Evolutionary conservation across 2,797 vertebrate species (phyloP), one percentile per base, ranked within the genome.

Genomic region (Tokudaia muenninki): DNA sequence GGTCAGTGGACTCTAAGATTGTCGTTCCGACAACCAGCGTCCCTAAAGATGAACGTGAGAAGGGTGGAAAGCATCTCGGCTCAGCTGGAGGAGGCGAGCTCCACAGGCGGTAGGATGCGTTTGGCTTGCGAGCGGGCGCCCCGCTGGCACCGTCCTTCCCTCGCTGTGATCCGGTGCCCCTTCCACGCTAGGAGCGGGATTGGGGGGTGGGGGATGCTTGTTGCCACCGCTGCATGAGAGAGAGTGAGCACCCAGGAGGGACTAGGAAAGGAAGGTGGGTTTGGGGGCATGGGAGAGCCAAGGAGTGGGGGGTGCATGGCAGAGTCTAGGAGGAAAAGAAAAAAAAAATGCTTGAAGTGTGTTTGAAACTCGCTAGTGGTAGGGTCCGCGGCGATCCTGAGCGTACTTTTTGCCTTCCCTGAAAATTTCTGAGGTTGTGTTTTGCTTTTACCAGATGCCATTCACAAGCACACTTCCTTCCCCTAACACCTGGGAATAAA

Each of bases 31-130:
- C 84, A 55, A 57, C 82, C 70, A 7, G 70, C 86, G 79, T 6
- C 67, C 92, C 65, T 72, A 55, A 97, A 59, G 79, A 99, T 99
- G 99, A 98, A 99, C 1, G 98, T 98, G 80, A 98, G 99, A 97
- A 98, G 98, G 96, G 98, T 99, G 98, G 99, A 99, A 83, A 99
- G 99, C 98, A 97, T 99, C 92, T 99, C 99, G 16, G 99, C 98
- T 12, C 99, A 98, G 89, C 99, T 99, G 98, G 99, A 99, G 92
- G 98, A 99, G 82, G 98, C 98, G 80, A 98, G 98, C 94, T 99
- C 99, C 87, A 98, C 99, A 97, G 98, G 99, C 97, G 99, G 99
- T 99, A 99, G 99, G 99, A 99, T 97, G 77, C 98, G 57, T 75
- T 57, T 24, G 74, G 98, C 98, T 92, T 61, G 98, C 50, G 67